Percentiles rank a stretch among this genome's conserved stretches.
Conservation (phyloP, 2,797 vertebrate species). For the Melanotaenia nigrans region DNA sequence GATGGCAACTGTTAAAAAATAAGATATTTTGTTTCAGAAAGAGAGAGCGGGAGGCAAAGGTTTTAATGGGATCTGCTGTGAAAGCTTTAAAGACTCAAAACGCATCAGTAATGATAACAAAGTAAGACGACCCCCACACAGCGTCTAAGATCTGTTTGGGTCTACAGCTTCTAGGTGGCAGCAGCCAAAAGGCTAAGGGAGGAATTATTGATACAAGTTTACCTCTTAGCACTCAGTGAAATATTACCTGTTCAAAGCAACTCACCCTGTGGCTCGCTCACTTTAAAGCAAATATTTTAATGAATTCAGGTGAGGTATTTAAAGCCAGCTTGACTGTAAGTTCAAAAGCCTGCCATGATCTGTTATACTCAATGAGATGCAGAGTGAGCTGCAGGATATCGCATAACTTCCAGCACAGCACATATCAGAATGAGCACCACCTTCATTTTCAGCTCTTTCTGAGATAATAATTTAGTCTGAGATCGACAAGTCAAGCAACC, state of each 20-base stretch:
- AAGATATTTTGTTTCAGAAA: conserved; percentile 12
- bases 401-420: conserved; percentile 40
- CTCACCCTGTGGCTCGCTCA: conserved; percentile 52
- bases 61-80: conserved; percentile 21
- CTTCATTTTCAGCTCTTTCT: conserved; percentile 39
- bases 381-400: conserved; percentile 43
- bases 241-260: conserved; percentile 69
- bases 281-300: conserved; percentile 60
- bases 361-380: conserved; percentile 53
- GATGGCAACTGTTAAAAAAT: conserved; percentile 32
- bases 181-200: conserved; percentile 48
- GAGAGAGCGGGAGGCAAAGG: background rate
- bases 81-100: conserved; percentile 29
- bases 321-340: conserved; percentile 65
- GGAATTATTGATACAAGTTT: conserved; percentile 60
- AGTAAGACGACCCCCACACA: conserved; percentile 51
- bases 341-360: conserved; percentile 63
- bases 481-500: conserved; percentile 40
- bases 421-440: conserved; percentile 21
- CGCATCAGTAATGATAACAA: conserved; percentile 61
- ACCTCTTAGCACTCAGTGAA: conserved; percentile 49
- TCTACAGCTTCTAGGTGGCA: conserved; percentile 61
- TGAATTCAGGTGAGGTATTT: conserved; percentile 68
- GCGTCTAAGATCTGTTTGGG: conserved; percentile 57
- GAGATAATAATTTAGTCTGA: conserved; percentile 40